A percentile compares a stretch with the other conserved stretches of the same genome.
Evolutionary conservation across 2,113 vertebrate genomes (phyloP).

Genomic region (Spea multiplicata): DNA sequence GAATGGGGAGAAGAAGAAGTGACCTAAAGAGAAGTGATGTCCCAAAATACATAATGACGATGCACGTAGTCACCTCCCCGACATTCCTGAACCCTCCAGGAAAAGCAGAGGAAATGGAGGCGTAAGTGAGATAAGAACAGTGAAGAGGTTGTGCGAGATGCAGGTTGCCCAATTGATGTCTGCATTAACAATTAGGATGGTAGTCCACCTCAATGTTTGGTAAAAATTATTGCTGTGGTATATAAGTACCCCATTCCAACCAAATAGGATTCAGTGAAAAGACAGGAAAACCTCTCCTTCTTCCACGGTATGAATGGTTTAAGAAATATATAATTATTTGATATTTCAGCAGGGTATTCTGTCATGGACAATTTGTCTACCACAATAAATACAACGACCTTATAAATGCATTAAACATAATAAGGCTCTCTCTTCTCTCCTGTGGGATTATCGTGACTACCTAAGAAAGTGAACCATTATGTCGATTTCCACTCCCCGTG

Average conservation of each 20-base stretch:
- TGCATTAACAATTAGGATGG: too few species aligned
- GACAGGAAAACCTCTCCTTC: too few species aligned
- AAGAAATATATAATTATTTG: too few species aligned
- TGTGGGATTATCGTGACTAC: slow-evolving; percentile 1
- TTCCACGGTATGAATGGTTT: too few species aligned
- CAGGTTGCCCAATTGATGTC: slow-evolving; percentile 14
- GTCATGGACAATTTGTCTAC: too few species aligned
- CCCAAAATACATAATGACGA: slow-evolving; percentile 19
- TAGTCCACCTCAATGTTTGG: too few species aligned
- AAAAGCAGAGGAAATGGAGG: slow-evolving; percentile 33
- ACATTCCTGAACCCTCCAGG: slow-evolving; percentile 46
- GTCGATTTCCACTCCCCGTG: slow-evolving; percentile 6
- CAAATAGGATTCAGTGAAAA: too few species aligned
- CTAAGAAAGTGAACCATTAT: slow-evolving; percentile 3
- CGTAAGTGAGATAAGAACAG: slow-evolving; percentile 30
- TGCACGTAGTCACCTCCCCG: slow-evolving; percentile 24
- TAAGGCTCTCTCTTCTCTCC: background rate
- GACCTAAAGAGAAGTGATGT: slow-evolving; percentile 21
- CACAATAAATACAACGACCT: background rate
- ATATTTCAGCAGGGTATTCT: too few species aligned
- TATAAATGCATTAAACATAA: background rate
- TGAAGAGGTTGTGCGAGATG: background rate
- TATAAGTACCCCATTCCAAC: too few species aligned
- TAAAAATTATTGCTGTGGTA: too few species aligned
- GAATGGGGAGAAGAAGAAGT: slow-evolving; percentile 25